phyloP scores from a whole-genome alignment of 2,888 invertebrate species.

The Andrena chrysosceles region DNA sequence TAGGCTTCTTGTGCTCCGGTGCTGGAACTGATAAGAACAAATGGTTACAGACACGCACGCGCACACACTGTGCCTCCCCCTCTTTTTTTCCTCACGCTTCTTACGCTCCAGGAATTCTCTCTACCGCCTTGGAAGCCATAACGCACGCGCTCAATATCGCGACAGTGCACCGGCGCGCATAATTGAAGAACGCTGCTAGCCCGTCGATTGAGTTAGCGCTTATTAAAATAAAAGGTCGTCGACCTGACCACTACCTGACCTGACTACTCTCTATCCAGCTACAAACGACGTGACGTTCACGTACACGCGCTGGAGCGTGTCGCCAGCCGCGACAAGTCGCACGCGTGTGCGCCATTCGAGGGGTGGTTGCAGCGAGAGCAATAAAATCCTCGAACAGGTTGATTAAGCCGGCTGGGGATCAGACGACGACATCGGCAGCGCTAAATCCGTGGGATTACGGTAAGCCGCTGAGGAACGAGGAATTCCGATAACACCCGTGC shows the following conservation, averaged over 20 bases:
- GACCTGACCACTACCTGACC: conserved; percentile 71
- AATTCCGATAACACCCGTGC: conserved; percentile 14
- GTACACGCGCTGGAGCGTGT: neutral
- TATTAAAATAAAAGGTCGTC: conserved; percentile 82
- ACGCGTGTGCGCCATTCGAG: neutral
- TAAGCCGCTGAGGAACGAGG: conserved; percentile 24
- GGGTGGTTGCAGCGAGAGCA: neutral
- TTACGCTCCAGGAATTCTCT: conserved; percentile 49
- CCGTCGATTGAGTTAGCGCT: conserved; percentile 79
- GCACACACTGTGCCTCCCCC: neutral
- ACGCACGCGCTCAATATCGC: conserved; percentile 51
- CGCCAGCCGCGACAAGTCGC: neutral
- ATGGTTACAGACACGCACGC: conserved; percentile 44
- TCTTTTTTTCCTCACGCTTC: conserved; percentile 19
- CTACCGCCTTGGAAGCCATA: conserved; percentile 53
- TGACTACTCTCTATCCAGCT: conserved; percentile 15
- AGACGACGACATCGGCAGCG: conserved; percentile 10
- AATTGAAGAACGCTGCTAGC: conserved; percentile 76
- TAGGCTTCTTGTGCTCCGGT: conserved; percentile 89
- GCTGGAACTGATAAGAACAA: conserved; percentile 86
- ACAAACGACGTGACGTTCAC: neutral
- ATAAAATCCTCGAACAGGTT: conserved; percentile 9
- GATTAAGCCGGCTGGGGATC: conserved; percentile 10
- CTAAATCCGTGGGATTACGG: conserved; percentile 32
- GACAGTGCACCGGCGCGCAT: conserved; percentile 46